Evolutionary conservation across 1,140 invertebrate genomes (phyloP).

Genomic region (Oreohelix idahoensis): DNA sequence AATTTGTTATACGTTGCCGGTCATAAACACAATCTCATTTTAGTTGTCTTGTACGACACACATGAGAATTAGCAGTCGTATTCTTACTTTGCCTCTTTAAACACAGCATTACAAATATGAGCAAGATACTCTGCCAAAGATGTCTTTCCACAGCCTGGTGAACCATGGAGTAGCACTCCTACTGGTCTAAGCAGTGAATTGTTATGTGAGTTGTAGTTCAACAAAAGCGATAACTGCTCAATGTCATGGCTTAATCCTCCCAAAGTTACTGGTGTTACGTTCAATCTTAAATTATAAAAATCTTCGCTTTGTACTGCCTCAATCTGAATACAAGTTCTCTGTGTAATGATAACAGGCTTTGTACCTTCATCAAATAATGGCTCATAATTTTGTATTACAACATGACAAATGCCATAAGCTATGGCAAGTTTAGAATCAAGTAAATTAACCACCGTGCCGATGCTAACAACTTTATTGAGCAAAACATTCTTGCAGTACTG

Average conservation of each 20-base stretch:
- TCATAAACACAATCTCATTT: too few relatives aligned
- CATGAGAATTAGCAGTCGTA: too few relatives aligned
- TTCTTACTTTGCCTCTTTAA: too few relatives aligned
- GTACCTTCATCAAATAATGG: not conserved
- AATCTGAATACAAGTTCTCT: constrained; percentile 12
- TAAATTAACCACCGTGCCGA: not conserved
- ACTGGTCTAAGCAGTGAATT: not conserved
- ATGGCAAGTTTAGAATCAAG: constrained; percentile 5
- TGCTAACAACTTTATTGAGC: not conserved
- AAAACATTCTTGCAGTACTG: constrained; percentile 11
- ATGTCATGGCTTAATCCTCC: constrained; percentile 4
- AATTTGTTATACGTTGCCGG: too few relatives aligned
- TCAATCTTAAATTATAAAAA: not conserved
- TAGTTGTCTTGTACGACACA: too few relatives aligned
- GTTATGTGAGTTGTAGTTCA: not conserved
- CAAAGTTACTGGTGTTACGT: not conserved
- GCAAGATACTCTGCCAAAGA: constrained; percentile 59
- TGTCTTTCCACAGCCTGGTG: constrained; percentile 70
- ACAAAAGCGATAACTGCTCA: not conserved
- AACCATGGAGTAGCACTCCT: constrained; percentile 65
- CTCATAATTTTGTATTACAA: not conserved
- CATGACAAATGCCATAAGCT: constrained; percentile 18
- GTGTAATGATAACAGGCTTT: not conserved
- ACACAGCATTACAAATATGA: constrained; percentile 50
- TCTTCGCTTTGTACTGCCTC: constrained; percentile 26